Evolutionary conservation across 2,888 invertebrate genomes (phyloP).

Genomic region (Catocala nupta): DNA sequence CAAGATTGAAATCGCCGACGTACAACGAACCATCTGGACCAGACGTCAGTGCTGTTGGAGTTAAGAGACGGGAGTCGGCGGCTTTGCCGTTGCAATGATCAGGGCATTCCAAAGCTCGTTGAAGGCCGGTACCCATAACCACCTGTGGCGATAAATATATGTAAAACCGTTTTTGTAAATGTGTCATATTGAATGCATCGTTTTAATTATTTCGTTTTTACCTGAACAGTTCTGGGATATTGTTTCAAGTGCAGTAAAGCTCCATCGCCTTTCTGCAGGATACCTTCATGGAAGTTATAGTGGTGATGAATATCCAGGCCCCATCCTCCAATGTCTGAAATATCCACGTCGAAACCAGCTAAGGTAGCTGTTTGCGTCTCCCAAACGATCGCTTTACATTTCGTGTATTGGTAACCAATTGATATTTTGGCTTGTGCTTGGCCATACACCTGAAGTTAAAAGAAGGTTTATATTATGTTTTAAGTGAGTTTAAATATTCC

Average conservation of each 20-base stretch:
- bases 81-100: conserved; percentile 95
- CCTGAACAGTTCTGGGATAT: conserved; percentile 95
- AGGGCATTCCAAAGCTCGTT: conserved; percentile 94
- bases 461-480: background rate
- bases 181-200: too few relatives aligned
- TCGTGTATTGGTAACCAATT: conserved; percentile 97
- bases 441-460: conserved; percentile 89
- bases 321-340: conserved; percentile 99
- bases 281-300: conserved; percentile 99
- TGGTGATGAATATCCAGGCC: conserved; percentile 99
- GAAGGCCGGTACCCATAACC: conserved; percentile 96
- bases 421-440: conserved; percentile 95
- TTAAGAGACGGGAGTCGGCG: conserved; percentile 94
- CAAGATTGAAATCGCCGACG: conserved; percentile 98
- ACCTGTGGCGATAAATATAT: conserved; percentile 87
- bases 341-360: conserved; percentile 98
- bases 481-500: too few relatives aligned
- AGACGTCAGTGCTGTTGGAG: conserved; percentile 97
- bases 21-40: conserved; percentile 98
- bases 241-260: conserved; percentile 97
- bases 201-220: conserved; percentile 40
- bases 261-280: conserved; percentile 99
- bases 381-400: conserved; percentile 96
- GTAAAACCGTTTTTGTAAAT: background rate
- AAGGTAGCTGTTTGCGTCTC: conserved; percentile 97